Conservation (phyloP, 2,888 invertebrate species). For the Parelbella ahira region DNA sequence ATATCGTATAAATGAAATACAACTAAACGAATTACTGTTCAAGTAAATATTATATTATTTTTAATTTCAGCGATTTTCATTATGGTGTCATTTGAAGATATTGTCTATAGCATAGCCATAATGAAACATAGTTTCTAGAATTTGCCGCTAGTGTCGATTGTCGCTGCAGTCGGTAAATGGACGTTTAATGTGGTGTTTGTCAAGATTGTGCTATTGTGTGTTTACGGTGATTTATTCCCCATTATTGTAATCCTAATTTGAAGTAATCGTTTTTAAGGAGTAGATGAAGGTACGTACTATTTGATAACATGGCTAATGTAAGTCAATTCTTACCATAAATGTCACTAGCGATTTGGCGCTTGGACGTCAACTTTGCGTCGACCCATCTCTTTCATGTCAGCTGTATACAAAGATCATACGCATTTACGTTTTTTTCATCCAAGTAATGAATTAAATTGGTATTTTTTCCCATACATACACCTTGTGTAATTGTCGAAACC, state of each 20-base stretch:
- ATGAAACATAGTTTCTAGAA: constrained; percentile 58
- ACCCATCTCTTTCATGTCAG: constrained; percentile 75
- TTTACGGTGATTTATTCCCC: constrained; percentile 80
- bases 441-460: constrained; percentile 71
- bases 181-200: constrained; percentile 83
- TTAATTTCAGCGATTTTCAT: too few relatives aligned
- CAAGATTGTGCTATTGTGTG: constrained; percentile 83
- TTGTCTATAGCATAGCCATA: constrained; percentile 45
- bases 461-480: constrained; percentile 46
- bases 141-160: constrained; percentile 56
- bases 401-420: constrained; percentile 79
- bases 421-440: constrained; percentile 56
- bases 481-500: constrained; percentile 38
- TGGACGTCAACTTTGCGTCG: constrained; percentile 57
- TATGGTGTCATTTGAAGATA: too few relatives aligned
- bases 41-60: too few relatives aligned
- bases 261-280: constrained; percentile 78
- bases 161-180: constrained; percentile 84
- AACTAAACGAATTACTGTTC: too few relatives aligned
- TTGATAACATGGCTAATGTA: constrained; percentile 29
- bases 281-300: constrained; percentile 82
- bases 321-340: constrained; percentile 38
- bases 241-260: constrained; percentile 68
- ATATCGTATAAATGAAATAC: too few relatives aligned
- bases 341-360: constrained; percentile 59